These are phyloP conservation scores for Rhynchonycteris naso DNA, from an alignment of 2,797 vertebrate genomes.

Conservation along the genomic window DNA sequence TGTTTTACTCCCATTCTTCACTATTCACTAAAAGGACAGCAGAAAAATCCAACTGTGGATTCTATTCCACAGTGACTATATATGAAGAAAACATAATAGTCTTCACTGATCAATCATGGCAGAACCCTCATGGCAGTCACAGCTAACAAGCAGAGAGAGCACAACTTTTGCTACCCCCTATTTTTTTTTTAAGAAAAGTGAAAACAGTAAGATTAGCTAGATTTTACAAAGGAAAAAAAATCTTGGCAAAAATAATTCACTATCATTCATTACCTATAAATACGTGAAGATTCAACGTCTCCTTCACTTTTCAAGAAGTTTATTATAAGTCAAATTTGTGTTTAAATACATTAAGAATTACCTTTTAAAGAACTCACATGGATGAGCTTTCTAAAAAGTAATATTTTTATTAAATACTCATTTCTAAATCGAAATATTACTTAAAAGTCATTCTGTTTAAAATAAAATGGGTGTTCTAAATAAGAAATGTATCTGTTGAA, in stretches of 20 bases:
- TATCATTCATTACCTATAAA: conserved; percentile 20
- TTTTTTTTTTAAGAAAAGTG: not conserved
- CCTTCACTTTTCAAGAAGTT: conserved; percentile 47
- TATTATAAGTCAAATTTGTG: conserved; percentile 42
- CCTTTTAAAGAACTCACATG: conserved; percentile 47
- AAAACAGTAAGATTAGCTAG: conserved; percentile 48
- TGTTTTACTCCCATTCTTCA: conserved; percentile 17
- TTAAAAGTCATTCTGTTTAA: conserved; percentile 28
- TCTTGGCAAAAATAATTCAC: conserved; percentile 48
- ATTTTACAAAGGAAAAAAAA: conserved; percentile 46
- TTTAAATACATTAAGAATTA: conserved; percentile 48
- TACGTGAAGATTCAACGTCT: conserved; percentile 31
- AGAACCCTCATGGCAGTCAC: not conserved
- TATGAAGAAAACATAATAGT: not conserved
- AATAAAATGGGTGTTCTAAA: conserved; percentile 44
- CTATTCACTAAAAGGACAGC: conserved; percentile 50
- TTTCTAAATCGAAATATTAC: conserved; percentile 25
- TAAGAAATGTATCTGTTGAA: conserved; percentile 48
- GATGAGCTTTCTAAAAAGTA: conserved; percentile 30
- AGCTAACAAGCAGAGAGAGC: conserved; percentile 53
- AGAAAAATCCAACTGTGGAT: conserved; percentile 54
- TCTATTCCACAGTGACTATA: conserved; percentile 49
- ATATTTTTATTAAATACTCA: conserved; percentile 45
- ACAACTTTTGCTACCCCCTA: not conserved
- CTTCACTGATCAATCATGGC: conserved; percentile 23